Percentiles rank a stretch among this genome's conserved stretches.
phyloP scores from a whole-genome alignment of 2,888 invertebrate genomes.

The Leptura quadrifasciata region DNA sequence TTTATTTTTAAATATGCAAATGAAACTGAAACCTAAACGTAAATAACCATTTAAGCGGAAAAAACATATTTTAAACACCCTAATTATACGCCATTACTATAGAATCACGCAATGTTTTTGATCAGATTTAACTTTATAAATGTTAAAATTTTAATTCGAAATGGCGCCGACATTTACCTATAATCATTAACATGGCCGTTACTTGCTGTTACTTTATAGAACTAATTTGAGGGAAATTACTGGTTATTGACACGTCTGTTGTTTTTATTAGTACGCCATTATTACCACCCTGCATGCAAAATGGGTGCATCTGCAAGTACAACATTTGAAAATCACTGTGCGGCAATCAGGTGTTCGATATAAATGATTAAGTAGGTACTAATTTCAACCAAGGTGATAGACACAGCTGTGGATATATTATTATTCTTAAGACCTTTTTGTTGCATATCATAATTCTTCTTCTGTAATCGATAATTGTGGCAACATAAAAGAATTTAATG shows the following conservation, averaged over 20 bases:
- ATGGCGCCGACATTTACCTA: conserved; percentile 39
- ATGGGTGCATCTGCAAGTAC: conserved; percentile 28
- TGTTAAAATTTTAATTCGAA: conserved; percentile 47
- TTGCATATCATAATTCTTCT: too few relatives aligned
- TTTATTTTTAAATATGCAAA: conserved; percentile 39
- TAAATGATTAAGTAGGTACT: background rate
- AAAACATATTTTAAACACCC: conserved; percentile 42
- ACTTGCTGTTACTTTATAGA: conserved; percentile 34
- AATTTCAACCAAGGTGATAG: background rate
- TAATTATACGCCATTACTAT: conserved; percentile 57
- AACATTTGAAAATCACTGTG: conserved; percentile 4
- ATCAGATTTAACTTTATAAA: conserved; percentile 52
- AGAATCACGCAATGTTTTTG: conserved; percentile 56
- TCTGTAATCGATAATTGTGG: too few relatives aligned
- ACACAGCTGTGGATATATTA: background rate
- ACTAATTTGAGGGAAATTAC: conserved; percentile 27
- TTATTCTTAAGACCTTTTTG: background rate
- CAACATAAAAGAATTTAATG: too few relatives aligned
- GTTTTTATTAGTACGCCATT: conserved; percentile 23
- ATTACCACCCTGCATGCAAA: conserved; percentile 16
- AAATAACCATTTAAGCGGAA: conserved; percentile 23
- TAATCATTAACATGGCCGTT: conserved; percentile 38
- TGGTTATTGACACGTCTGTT: conserved; percentile 23
- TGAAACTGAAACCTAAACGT: conserved; percentile 16
- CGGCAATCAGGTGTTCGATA: conserved; percentile 8